Evolutionary conservation across 2,888 invertebrate species (phyloP).

Genomic region (Eupithecia inturbata): DNA sequence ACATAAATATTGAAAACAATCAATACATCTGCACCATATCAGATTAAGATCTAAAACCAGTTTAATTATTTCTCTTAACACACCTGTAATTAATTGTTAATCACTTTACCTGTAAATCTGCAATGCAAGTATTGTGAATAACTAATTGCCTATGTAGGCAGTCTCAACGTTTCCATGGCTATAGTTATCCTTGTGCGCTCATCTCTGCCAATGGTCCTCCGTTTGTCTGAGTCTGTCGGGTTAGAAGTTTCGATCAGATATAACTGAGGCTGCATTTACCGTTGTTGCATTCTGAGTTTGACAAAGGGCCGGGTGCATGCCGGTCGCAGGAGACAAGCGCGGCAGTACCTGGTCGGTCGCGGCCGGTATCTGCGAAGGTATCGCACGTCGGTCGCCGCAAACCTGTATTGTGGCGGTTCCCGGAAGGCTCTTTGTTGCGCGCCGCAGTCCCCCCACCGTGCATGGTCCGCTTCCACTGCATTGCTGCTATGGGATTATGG

Average conservation of each 20-base stretch:
- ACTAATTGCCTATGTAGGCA: conserved; percentile 7
- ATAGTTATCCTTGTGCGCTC: conserved; percentile 1
- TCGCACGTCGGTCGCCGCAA: conserved; percentile 82
- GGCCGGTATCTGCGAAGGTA: conserved; percentile 81
- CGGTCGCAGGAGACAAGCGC: conserved; percentile 45
- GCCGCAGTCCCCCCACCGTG: conserved; percentile 62
- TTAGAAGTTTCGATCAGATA: conserved; percentile 7
- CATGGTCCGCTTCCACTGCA: conserved; percentile 54
- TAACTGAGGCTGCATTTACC: conserved; percentile 48
- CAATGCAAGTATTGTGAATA: conserved; percentile 12
- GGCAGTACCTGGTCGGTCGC: conserved; percentile 67
- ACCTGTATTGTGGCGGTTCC: conserved; percentile 83
- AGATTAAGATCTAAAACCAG: conserved; percentile 21
- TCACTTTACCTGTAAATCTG: conserved; percentile 1
- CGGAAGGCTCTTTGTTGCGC: conserved; percentile 81
- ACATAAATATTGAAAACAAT: conserved; percentile 22
- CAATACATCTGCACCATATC: conserved; percentile 8
- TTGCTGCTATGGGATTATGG: conserved; percentile 64
- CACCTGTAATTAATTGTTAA: conserved; percentile 10
- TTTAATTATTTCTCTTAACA: conserved; percentile 14
- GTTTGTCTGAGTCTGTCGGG: neutral
- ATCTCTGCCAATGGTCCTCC: neutral
- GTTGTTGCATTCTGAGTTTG: conserved; percentile 67
- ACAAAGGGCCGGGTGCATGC: conserved; percentile 64
- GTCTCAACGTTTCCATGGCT: neutral